phyloP scores from a whole-genome alignment of 2,113 vertebrate genomes.

The Scomber colias region DNA sequence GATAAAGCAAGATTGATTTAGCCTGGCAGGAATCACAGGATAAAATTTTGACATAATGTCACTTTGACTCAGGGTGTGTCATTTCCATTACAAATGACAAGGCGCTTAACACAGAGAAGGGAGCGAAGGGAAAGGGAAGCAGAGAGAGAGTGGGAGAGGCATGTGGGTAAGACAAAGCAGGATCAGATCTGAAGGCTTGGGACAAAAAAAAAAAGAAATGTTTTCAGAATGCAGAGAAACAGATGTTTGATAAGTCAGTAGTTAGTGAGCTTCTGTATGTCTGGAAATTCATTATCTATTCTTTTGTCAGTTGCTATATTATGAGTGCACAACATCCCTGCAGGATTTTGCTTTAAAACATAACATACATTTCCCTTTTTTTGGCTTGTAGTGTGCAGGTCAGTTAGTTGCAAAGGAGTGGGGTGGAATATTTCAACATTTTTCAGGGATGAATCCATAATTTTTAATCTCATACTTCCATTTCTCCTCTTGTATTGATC shows the following conservation, averaged over 20 bases:
- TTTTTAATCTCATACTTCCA: constrained; percentile 60
- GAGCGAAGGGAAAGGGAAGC: constrained; percentile 6
- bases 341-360: constrained; percentile 22
- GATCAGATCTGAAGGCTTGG: constrained; percentile 38
- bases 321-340: background rate
- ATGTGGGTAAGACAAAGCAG: constrained; percentile 40
- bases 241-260: constrained; percentile 51
- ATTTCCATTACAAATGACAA: constrained; percentile 71
- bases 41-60: constrained; percentile 76
- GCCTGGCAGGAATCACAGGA: constrained; percentile 65
- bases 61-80: constrained; percentile 73
- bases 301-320: constrained; percentile 13
- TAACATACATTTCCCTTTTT: background rate
- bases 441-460: constrained; percentile 45
- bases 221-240: constrained; percentile 48
- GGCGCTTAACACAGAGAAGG: constrained; percentile 37
- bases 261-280: constrained; percentile 14
- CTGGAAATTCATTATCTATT: constrained; percentile 35
- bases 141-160: constrained; percentile 1
- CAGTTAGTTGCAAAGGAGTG: background rate
- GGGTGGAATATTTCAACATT: constrained; percentile 17
- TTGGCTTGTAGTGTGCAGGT: background rate
- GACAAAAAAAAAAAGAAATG: constrained; percentile 14
- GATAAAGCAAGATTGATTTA: constrained; percentile 55
- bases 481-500: constrained; percentile 63